A percentile compares a stretch with the other conserved stretches of the same genome.
phyloP scores from a whole-genome alignment of 2,797 vertebrate species.

The Chrosomus eos region DNA sequence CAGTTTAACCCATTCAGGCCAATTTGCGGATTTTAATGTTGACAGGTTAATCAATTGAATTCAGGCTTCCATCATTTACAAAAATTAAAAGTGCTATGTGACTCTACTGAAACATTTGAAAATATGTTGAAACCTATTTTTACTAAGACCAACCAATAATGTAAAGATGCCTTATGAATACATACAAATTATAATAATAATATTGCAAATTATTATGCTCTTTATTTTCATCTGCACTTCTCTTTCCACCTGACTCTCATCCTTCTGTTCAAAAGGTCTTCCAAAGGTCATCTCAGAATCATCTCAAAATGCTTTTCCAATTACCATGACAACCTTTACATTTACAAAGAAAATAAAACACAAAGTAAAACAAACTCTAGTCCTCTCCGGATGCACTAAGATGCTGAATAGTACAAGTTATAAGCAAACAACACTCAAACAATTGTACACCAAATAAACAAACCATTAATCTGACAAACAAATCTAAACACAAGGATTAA shows the following conservation, averaged over 20 bases:
- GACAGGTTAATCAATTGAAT: neutral
- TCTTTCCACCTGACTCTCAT: conserved; percentile 6
- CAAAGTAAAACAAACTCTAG: conserved; percentile 71
- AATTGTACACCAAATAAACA: conserved; percentile 27
- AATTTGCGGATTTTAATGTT: neutral
- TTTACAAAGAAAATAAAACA: conserved; percentile 65
- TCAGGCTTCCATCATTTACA: neutral
- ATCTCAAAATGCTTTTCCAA: conserved; percentile 57
- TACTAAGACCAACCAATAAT: neutral
- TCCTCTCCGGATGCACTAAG: conserved; percentile 65
- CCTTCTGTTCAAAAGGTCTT: conserved; percentile 6
- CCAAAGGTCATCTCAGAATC: conserved; percentile 24
- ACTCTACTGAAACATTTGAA: neutral
- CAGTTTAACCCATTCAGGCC: neutral
- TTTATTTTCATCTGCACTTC: neutral
- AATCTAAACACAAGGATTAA: conserved; percentile 1
- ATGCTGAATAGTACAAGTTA: conserved; percentile 62
- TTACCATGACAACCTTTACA: conserved; percentile 64
- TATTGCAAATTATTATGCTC: neutral
- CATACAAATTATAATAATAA: neutral
- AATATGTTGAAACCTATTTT: neutral
- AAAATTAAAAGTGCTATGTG: neutral
- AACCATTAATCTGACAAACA: conserved; percentile 34
- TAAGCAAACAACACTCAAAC: conserved; percentile 59
- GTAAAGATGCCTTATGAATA: neutral